phyloP scores from a whole-genome alignment of 2,797 vertebrate species.

The Graptemys geographica region DNA sequence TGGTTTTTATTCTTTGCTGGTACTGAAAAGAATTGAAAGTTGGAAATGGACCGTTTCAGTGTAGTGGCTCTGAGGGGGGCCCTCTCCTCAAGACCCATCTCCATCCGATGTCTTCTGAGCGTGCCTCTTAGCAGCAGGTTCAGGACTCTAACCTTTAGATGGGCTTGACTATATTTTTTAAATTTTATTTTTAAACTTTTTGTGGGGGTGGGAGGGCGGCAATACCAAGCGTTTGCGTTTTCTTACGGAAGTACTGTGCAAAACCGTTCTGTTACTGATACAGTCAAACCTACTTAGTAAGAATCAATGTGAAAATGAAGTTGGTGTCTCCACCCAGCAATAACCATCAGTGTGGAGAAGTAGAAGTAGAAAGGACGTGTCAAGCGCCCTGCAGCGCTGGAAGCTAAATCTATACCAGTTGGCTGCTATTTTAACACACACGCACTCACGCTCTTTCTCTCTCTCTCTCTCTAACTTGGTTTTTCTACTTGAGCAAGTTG shows the following conservation, averaged over 20 bases:
- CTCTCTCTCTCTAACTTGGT: slow-evolving; percentile 36
- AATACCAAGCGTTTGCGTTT: neutral
- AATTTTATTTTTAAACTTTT: slow-evolving; percentile 15
- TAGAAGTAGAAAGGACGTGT: neutral
- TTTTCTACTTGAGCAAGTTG: slow-evolving; percentile 42
- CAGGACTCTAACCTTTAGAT: neutral
- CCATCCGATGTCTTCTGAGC: neutral
- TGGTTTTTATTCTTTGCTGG: neutral
- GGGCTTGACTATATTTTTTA: neutral
- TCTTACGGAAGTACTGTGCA: neutral
- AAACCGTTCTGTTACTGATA: neutral
- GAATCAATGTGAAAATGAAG: accelerated
- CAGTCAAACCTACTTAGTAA: neutral
- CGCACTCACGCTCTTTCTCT: accelerated
- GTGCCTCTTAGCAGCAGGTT: neutral
- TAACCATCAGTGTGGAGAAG: neutral
- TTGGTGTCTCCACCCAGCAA: neutral
- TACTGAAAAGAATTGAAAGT: neutral
- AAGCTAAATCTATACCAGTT: neutral
- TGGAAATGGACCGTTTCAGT: neutral
- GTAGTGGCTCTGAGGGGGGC: neutral
- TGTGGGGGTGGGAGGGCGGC: neutral
- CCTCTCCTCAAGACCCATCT: neutral
- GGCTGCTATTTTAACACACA: neutral
- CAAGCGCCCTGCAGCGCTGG: neutral